phyloP scores from a whole-genome alignment of 1,140 invertebrate genomes.

The Drosophila lacteicornis region DNA sequence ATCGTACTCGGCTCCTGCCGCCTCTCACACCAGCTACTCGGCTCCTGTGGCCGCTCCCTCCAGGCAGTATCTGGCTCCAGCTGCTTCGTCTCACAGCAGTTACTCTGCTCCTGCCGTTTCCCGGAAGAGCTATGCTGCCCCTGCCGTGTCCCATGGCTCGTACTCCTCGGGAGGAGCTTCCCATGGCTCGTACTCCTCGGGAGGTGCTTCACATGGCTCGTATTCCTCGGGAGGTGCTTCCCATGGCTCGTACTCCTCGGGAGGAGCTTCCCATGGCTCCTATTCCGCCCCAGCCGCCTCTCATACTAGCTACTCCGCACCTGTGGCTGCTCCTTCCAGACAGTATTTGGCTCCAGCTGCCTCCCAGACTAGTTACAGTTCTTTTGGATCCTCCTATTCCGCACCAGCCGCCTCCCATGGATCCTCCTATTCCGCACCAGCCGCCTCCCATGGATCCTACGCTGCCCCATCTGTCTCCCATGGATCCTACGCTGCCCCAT shows the following conservation, averaged over 20 bases:
- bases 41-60: constrained; percentile 44
- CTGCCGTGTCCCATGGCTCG: constrained; percentile 21
- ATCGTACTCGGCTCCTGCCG: constrained; percentile 1
- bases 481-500: constrained; percentile 9
- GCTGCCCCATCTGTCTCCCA: constrained; percentile 9
- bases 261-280: constrained; percentile 14
- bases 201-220: constrained; percentile 14
- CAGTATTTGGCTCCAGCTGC: constrained; percentile 46
- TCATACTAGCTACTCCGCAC: constrained; percentile 35
- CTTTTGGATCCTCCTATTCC: background rate
- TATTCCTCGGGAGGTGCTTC: background rate
- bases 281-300: constrained; percentile 19
- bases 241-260: constrained; percentile 11
- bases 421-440: constrained; percentile 16
- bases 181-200: constrained; percentile 10
- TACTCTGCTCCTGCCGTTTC: constrained; percentile 29
- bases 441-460: constrained; percentile 2
- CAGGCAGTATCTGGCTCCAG: constrained; percentile 47
- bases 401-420: constrained; percentile 8
- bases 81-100: constrained; percentile 27
- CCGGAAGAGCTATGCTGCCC: constrained; percentile 28
- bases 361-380: no score
- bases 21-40: constrained; percentile 30
- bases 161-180: constrained; percentile 23
- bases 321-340: constrained; percentile 43